phyloP scores from a whole-genome alignment of 2,888 invertebrate species.

The Chorisops tibialis region DNA sequence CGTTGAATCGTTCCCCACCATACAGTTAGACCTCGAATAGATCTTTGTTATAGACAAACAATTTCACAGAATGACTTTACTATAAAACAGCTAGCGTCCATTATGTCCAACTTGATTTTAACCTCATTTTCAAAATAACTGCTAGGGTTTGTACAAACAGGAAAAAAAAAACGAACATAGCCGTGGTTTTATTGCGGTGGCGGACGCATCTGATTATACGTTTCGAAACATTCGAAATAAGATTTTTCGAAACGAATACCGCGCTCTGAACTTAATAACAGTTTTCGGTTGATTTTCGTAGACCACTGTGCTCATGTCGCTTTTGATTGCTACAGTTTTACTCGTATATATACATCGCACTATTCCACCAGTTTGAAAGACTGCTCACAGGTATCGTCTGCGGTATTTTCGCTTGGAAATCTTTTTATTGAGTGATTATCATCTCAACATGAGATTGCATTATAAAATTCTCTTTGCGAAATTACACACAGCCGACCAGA shows the following conservation, averaged over 20 bases:
- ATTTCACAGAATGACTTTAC: conserved; percentile 14
- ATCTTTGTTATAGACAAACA: conserved; percentile 16
- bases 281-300: not conserved
- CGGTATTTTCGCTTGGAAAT: not conserved
- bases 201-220: conserved; percentile 21
- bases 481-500: not conserved
- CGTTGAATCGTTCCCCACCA: too few species aligned
- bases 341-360: not conserved
- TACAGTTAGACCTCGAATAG: not conserved
- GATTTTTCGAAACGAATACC: conserved; percentile 19
- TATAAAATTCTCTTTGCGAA: conserved; percentile 2
- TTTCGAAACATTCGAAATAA: not conserved
- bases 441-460: conserved; percentile 14
- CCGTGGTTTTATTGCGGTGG: conserved; percentile 24
- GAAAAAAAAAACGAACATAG: not conserved
- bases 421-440: not conserved
- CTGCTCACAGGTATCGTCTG: not conserved
- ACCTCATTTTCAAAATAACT: conserved; percentile 22
- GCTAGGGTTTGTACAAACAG: not conserved
- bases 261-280: conserved; percentile 17
- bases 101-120: conserved; percentile 9
- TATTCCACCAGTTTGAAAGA: not conserved
- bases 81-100: not conserved
- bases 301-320: not conserved
- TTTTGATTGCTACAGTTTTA: not conserved